A percentile compares a stretch with the other conserved stretches of the same genome.
Conservation (phyloP, 1,140 invertebrate species). For the Platyscapa corneri region DNA sequence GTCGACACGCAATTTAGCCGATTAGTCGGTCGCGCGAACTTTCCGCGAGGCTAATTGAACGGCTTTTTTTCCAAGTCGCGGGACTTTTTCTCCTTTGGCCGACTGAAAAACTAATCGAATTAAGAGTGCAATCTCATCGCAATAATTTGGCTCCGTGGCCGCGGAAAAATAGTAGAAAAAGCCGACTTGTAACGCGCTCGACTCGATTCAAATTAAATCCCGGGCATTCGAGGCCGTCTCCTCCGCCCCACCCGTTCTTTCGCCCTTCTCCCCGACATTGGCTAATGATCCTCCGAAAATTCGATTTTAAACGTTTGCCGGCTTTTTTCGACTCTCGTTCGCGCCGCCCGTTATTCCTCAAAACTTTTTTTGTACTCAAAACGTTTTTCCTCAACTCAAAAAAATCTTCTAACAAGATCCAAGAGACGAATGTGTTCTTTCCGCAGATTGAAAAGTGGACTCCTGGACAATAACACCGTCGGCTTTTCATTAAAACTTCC, state of each 20-base stretch:
- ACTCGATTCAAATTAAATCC: background rate
- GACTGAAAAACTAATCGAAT: conserved; percentile 34
- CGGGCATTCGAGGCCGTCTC: background rate
- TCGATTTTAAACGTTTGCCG: background rate
- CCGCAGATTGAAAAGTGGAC: background rate
- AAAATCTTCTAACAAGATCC: conserved; percentile 11
- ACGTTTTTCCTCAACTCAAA: no score
- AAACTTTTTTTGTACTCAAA: no score
- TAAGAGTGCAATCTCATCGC: conserved; percentile 25
- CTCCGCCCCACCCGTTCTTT: no score
- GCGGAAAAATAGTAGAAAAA: background rate
- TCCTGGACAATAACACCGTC: background rate
- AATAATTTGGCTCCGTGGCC: conserved; percentile 10
- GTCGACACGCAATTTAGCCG: conserved; percentile 36
- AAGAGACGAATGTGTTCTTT: background rate
- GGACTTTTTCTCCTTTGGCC: background rate
- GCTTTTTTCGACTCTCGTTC: no score
- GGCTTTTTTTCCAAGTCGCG: conserved; percentile 2
- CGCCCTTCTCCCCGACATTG: no score
- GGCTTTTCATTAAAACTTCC: background rate
- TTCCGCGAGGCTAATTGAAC: conserved; percentile 37
- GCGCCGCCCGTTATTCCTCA: background rate
- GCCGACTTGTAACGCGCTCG: background rate
- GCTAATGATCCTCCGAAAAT: background rate
- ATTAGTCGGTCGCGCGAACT: conserved; percentile 32